These are phyloP conservation scores for Rhinoptilus africanus DNA, from an alignment of 2,113 vertebrate species.

Conservation along the genomic window DNA sequence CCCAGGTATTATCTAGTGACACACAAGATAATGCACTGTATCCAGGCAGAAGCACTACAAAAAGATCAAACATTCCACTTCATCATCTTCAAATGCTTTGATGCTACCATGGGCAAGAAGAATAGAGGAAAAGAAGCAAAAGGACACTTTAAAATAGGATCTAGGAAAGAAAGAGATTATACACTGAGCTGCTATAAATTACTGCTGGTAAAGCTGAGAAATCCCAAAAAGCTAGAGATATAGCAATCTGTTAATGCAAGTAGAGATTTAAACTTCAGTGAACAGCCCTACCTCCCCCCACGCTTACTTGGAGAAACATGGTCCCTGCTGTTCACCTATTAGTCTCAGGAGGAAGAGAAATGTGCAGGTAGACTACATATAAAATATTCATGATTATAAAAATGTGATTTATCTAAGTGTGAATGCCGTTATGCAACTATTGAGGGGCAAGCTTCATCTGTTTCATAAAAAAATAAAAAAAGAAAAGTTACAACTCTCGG, in stretches of 20 bases:
- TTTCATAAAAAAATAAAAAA: neutral
- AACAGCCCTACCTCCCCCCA: neutral
- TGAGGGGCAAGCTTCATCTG: neutral
- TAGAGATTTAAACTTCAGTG: neutral
- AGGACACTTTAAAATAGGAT: constrained; percentile 15
- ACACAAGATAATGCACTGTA: neutral
- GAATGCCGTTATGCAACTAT: neutral
- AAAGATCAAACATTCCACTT: constrained; percentile 55
- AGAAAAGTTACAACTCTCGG: neutral
- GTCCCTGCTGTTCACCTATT: neutral
- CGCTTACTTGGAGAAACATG: neutral
- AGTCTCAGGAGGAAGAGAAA: neutral
- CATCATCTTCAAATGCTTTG: constrained; percentile 43
- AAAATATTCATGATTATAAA: neutral
- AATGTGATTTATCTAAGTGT: neutral
- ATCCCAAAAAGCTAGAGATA: neutral
- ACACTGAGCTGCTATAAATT: constrained; percentile 12
- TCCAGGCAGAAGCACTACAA: constrained; percentile 17
- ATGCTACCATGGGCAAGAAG: constrained; percentile 31
- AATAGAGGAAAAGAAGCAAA: constrained; percentile 8
- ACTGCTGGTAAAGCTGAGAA: neutral
- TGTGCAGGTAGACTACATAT: neutral
- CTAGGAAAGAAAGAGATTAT: constrained; percentile 23
- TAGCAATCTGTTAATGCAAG: neutral
- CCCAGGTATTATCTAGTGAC: constrained; percentile 3